Conservation (phyloP, 2,113 vertebrate species). For the Hyperopisus bebe region DNA sequence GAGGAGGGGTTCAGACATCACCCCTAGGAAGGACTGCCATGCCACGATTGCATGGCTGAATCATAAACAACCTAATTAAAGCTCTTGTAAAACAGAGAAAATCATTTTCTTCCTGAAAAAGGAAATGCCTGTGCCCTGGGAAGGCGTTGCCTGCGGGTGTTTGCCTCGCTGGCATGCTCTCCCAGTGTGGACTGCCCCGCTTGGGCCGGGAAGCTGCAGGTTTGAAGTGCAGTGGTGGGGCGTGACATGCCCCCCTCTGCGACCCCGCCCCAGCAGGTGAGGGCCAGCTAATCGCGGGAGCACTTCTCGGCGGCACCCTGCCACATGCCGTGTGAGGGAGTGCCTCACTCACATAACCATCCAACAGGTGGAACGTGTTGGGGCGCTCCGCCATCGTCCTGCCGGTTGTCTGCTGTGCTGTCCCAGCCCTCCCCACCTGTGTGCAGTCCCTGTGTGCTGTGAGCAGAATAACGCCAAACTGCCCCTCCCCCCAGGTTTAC, state of each 20-base stretch:
- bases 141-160: neutral
- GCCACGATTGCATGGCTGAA: neutral
- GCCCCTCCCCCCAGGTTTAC: neutral
- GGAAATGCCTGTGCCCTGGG: neutral
- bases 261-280: too few relatives aligned
- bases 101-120: neutral
- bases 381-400: neutral
- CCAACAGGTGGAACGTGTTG: neutral
- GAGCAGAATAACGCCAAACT: neutral
- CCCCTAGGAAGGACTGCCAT: neutral
- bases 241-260: neutral
- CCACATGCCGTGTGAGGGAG: neutral
- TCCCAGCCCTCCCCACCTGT: neutral
- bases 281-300: neutral
- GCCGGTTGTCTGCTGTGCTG: neutral
- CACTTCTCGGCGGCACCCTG: neutral
- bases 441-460: neutral
- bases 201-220: neutral
- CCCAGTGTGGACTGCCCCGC: neutral
- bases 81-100: neutral
- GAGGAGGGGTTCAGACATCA: neutral
- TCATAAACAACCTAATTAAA: neutral
- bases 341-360: neutral
- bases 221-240: neutral
- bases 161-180: neutral